phyloP scores from a whole-genome alignment of 2,113 vertebrate genomes.

The Gobio gobio region DNA sequence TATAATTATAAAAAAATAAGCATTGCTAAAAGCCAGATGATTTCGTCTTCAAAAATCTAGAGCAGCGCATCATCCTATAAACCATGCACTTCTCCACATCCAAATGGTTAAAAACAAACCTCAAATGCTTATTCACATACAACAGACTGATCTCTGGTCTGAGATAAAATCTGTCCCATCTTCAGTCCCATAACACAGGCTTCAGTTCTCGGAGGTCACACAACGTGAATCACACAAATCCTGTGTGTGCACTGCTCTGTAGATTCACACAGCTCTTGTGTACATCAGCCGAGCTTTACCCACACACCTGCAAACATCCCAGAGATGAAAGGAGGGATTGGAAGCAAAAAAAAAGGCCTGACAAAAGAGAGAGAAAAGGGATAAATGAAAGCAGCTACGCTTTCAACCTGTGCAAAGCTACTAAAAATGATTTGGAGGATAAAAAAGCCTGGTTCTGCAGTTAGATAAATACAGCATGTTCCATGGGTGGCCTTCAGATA shows the following conservation, averaged over 20 bases:
- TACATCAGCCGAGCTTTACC: not conserved
- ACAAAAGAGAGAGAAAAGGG: conserved; percentile 1
- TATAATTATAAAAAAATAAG: too few relatives aligned
- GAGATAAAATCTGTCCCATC: conserved; percentile 5
- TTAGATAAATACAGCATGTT: conserved; percentile 38
- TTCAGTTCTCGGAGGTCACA: conserved; percentile 16
- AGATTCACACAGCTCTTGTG: conserved; percentile 15
- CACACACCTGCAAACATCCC: conserved; percentile 42
- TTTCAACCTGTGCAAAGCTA: conserved; percentile 28
- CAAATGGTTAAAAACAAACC: not conserved
- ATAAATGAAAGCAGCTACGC: conserved; percentile 6
- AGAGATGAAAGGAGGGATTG: conserved; percentile 19
- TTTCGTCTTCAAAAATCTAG: too few relatives aligned
- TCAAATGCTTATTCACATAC: not conserved
- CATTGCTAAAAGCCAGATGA: too few relatives aligned
- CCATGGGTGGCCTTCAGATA: conserved; percentile 40
- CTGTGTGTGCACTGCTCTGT: conserved; percentile 13
- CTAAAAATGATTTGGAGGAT: conserved; percentile 1
- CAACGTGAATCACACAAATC: conserved; percentile 18
- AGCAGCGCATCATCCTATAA: not conserved
- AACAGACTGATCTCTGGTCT: not conserved
- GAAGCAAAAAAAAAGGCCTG: not conserved
- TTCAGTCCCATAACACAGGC: conserved; percentile 10
- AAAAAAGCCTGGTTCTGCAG: not conserved
- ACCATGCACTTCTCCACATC: not conserved